Evolutionary conservation across 2,113 vertebrate genomes (phyloP), one percentile per base, ranked within the genome.

Genomic region (Aspiorhynchus laticeps): DNA sequence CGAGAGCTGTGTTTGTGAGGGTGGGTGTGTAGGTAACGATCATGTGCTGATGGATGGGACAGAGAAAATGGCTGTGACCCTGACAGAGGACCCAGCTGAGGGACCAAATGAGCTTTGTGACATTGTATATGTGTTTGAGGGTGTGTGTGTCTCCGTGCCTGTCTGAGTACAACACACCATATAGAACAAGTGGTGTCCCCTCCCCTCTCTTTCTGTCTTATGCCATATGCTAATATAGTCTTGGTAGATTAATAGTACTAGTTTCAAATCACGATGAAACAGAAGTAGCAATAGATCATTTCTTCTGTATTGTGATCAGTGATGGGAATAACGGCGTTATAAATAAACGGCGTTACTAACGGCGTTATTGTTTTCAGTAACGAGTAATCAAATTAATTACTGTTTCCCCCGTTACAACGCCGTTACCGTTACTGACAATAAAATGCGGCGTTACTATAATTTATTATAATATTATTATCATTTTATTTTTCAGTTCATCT

Each of bases 1-100:
- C 0, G 21, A 73, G 69, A 73, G 36, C 19, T 41, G 69, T 73
- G 21, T 24, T 73, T 38, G 33, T 73, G 36, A 24, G 69, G 41
- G 38, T 26, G 11, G 28, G 67, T 61, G 41, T 63, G 38, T 75
- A 46, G 38, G 84, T 41, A 17, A 79, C 53, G 48, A 19, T 61
- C 48, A 84, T 84, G 56, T 24, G 36, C 48, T 88, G 76, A 80
- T 85, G 75, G 83, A 80, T 87, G 81, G 43, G 75, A 43, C 31
- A 1, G 61, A 69, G 86, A 69, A 77, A 87, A 56, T 84, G 73
- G 33, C 81, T 84, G 24, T 84, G 87, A 88, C 71, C 78, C 69
- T 85, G 87, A 85, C 87, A 85, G 83, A 85, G 63, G 65, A 80
- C 73, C 48, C 77, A 84, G n/a, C 26, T 75, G 28, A 76, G 71